phyloP scores from a whole-genome alignment of 1,140 invertebrate genomes.

The Drosophila suzukii region DNA sequence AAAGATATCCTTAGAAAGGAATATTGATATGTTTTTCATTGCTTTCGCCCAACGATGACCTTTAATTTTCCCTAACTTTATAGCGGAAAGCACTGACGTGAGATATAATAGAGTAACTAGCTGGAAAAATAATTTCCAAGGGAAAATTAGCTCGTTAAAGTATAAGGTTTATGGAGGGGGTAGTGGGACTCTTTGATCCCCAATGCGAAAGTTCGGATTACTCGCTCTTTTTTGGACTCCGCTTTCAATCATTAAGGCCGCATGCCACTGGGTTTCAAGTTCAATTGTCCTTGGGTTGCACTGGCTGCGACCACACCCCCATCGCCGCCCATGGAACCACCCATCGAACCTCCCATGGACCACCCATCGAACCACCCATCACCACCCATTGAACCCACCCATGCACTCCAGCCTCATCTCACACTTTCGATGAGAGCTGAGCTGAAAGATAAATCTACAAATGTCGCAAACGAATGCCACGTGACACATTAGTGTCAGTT shows the following conservation, averaged over 20 bases:
- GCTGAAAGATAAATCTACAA: slow-evolving; percentile 71
- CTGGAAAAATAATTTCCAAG: background rate
- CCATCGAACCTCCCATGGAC: slow-evolving; percentile 4
- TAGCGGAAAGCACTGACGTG: background rate
- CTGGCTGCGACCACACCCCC: slow-evolving; percentile 28
- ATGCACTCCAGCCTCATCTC: slow-evolving; percentile 14
- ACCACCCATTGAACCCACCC: slow-evolving; percentile 20
- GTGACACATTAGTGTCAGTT: slow-evolving; percentile 84
- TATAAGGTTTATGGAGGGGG: background rate
- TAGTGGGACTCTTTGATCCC: background rate
- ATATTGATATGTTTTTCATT: no score
- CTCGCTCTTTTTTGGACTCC: slow-evolving; percentile 1
- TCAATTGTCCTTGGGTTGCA: slow-evolving; percentile 29
- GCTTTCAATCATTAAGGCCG: slow-evolving; percentile 30
- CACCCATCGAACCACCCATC: background rate
- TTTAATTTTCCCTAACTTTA: background rate
- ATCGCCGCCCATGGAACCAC: slow-evolving; percentile 11
- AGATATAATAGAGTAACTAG: no score
- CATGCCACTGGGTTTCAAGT: slow-evolving; percentile 22
- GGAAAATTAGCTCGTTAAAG: slow-evolving; percentile 21
- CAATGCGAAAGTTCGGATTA: slow-evolving; percentile 6
- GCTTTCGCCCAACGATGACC: background rate
- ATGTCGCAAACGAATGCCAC: slow-evolving; percentile 81
- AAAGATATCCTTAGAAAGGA: no score
- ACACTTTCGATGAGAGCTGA: slow-evolving; percentile 53